phyloP scores from a whole-genome alignment of 2,888 invertebrate species.

The Pollenia labialis region DNA sequence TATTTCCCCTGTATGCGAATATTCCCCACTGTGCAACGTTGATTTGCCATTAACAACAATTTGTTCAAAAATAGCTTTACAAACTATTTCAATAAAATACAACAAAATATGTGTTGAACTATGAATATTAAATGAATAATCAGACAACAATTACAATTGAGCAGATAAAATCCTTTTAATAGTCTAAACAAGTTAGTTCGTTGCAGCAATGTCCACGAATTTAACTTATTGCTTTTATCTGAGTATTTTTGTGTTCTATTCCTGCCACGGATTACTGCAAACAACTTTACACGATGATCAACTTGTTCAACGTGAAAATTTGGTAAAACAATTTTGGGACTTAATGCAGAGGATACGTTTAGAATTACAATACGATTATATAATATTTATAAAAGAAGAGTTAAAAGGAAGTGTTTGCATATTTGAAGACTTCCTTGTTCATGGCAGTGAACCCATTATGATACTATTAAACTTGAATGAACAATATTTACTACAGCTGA shows the following conservation, averaged over 20 bases:
- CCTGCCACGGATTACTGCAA: neutral
- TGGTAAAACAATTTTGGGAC: neutral
- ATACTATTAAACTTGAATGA: neutral
- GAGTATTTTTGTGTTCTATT: neutral
- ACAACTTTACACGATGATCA: neutral
- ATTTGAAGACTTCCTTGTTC: slow-evolving; percentile 7
- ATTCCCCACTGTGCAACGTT: slow-evolving; percentile 1
- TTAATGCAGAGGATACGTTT: slow-evolving; percentile 6
- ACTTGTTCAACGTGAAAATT: neutral
- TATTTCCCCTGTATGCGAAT: too few species aligned
- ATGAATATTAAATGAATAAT: slow-evolving; percentile 48
- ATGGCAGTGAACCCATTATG: slow-evolving; percentile 21
- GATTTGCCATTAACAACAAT: slow-evolving; percentile 37
- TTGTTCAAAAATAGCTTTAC: slow-evolving; percentile 14
- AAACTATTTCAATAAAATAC: slow-evolving; percentile 34
- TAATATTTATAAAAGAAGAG: slow-evolving; percentile 23
- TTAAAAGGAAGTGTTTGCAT: neutral
- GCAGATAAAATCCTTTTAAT: neutral
- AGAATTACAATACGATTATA: slow-evolving; percentile 36
- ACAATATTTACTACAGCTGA: neutral
- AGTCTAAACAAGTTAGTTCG: neutral
- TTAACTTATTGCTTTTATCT: slow-evolving; percentile 18
- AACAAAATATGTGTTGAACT: slow-evolving; percentile 38
- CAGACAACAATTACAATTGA: neutral
- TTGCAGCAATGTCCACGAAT: slow-evolving; percentile 26